Conservation (phyloP, 2,888 invertebrate species). For the Habroteleia sp. region DNA sequence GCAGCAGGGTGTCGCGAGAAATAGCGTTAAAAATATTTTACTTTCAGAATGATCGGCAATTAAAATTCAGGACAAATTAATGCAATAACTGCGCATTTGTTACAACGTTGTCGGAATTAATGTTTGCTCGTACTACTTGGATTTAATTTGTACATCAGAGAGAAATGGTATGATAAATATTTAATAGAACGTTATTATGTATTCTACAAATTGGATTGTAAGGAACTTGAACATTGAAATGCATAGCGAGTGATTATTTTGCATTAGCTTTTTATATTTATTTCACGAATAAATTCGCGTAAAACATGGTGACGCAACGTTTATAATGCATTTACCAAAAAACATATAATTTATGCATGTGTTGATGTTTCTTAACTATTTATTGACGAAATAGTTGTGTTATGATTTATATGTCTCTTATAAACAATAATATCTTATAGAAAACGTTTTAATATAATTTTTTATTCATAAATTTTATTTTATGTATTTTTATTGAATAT, state of each 20-base stretch:
- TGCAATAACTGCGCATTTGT: background rate
- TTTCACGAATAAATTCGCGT: slow-evolving; percentile 5
- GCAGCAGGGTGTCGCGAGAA: slow-evolving; percentile 2
- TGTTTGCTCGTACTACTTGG: slow-evolving; percentile 16
- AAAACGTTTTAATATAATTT: too few species aligned
- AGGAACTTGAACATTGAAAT: slow-evolving; percentile 1
- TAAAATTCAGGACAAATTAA: slow-evolving; percentile 11
- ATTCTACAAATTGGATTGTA: slow-evolving; percentile 10
- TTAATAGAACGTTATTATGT: too few species aligned
- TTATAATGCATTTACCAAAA: too few species aligned
- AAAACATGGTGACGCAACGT: too few species aligned
- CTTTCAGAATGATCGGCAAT: slow-evolving; percentile 4
- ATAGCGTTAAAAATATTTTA: slow-evolving; percentile 15
- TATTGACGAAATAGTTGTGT: too few species aligned
- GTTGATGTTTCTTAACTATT: too few species aligned
- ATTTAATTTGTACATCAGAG: slow-evolving; percentile 19
- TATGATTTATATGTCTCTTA: too few species aligned
- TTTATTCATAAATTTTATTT: too few species aligned
- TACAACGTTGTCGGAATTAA: slow-evolving; percentile 3
- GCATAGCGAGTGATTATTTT: background rate
- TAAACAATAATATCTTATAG: too few species aligned
- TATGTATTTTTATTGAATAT: too few species aligned
- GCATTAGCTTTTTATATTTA: slow-evolving; percentile 3
- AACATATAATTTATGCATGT: too few species aligned
- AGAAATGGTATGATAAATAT: slow-evolving; percentile 22